Conservation (phyloP, 1,140 invertebrate species). For the Hypothenemus hampei region DNA sequence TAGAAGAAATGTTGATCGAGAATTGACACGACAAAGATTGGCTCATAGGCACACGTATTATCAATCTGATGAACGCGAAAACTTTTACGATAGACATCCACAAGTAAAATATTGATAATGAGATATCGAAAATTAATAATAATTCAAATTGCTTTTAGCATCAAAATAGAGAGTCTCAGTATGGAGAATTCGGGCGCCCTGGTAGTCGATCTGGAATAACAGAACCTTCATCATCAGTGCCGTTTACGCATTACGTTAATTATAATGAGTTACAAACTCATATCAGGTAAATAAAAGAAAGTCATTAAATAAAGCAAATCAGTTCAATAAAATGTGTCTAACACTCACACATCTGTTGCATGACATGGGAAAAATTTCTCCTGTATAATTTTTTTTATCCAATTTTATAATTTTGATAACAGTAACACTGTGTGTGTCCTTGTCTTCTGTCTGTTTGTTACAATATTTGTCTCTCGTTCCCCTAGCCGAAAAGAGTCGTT, state of each 20-base stretch:
- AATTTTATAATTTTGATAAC: constrained; percentile 3
- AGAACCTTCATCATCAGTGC: constrained; percentile 47
- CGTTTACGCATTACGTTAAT: constrained; percentile 75
- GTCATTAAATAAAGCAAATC: not conserved
- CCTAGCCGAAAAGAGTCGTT: constrained; percentile 45
- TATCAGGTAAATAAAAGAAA: constrained; percentile 55
- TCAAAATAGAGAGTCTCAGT: constrained; percentile 28
- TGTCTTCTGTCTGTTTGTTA: constrained; percentile 7
- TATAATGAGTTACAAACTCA: constrained; percentile 80
- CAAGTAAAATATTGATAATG: constrained; percentile 17
- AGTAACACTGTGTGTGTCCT: constrained; percentile 13
- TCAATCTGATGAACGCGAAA: constrained; percentile 34
- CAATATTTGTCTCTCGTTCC: constrained; percentile 26
- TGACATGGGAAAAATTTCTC: constrained; percentile 1
- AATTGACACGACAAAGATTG: constrained; percentile 32
- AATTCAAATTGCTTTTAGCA: constrained; percentile 4
- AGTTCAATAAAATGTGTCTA: too few species aligned
- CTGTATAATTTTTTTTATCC: not conserved
- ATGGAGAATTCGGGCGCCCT: constrained; percentile 46
- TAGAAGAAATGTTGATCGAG: constrained; percentile 28
- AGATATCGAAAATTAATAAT: not conserved
- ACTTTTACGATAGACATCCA: constrained; percentile 30
- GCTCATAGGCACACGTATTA: constrained; percentile 37
- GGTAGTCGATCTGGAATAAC: constrained; percentile 53
- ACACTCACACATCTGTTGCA: not conserved